Conservation (phyloP, 1,140 invertebrate species). For the Drosophila funebris region DNA sequence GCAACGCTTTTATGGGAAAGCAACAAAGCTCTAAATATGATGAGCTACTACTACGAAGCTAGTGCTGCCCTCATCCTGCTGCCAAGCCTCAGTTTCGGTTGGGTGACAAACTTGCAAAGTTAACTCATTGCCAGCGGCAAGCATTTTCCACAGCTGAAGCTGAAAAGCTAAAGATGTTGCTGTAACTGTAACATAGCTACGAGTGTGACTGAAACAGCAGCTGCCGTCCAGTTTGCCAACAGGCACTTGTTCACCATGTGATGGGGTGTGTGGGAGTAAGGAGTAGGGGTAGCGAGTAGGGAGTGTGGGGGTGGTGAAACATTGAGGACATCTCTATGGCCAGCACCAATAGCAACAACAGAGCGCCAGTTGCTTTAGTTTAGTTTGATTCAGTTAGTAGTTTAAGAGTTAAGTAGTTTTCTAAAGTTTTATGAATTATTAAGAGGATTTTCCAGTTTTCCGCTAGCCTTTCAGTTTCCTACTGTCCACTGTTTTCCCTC, state of each 20-base stretch:
- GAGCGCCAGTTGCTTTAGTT: constrained; percentile 59
- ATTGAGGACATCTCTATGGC: not conserved
- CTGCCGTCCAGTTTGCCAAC: constrained; percentile 20
- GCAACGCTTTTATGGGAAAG: constrained; percentile 56
- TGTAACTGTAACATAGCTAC: constrained; percentile 2
- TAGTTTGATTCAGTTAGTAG: constrained; percentile 81
- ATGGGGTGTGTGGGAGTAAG: not conserved
- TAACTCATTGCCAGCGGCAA: constrained; percentile 65
- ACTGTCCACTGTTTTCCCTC: not conserved
- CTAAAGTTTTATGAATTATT: constrained; percentile 81
- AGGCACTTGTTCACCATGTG: constrained; percentile 30
- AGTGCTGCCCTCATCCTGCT: not conserved
- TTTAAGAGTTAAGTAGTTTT: constrained; percentile 82
- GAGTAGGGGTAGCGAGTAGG: no score
- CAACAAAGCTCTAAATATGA: constrained; percentile 79
- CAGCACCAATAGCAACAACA: constrained; percentile 16
- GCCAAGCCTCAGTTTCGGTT: constrained; percentile 56
- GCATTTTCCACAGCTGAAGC: constrained; percentile 65
- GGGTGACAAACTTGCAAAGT: constrained; percentile 65
- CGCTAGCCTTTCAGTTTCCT: constrained; percentile 71
- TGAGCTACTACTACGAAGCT: constrained; percentile 58
- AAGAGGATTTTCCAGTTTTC: constrained; percentile 80
- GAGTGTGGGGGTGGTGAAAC: not conserved
- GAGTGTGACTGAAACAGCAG: constrained; percentile 50
- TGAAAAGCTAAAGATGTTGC: constrained; percentile 49